Percentiles rank a stretch among this genome's conserved stretches.
These are phyloP conservation scores for Chelonus insularis DNA, from an alignment of 1,140 invertebrate species.

Conservation along the genomic window DNA sequence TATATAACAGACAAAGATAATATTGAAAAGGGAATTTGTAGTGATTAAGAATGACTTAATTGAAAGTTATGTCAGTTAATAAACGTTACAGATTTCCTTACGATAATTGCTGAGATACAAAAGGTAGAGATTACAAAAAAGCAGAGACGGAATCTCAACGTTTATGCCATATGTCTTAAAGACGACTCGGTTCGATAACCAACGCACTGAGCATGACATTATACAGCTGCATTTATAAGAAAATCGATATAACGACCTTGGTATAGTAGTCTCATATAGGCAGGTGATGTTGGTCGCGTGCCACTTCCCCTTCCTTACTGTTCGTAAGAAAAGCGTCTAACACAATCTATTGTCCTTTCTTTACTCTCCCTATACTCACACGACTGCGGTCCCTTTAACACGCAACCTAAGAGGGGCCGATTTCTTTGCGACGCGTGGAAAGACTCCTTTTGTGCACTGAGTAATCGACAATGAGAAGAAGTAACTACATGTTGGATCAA, in stretches of 20 bases:
- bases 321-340: conserved; percentile 54
- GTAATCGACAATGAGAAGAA: too few species aligned
- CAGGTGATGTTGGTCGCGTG: conserved; percentile 61
- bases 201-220: conserved; percentile 39
- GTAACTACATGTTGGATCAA: too few species aligned
- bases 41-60: too few species aligned
- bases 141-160: conserved; percentile 48
- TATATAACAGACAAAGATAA: too few species aligned
- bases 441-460: neutral
- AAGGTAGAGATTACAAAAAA: conserved; percentile 23
- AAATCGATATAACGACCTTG: conserved; percentile 38
- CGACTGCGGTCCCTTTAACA: conserved; percentile 40
- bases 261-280: conserved; percentile 25
- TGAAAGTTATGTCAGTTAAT: neutral
- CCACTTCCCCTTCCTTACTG: conserved; percentile 43
- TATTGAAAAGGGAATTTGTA: too few species aligned
- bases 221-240: conserved; percentile 50
- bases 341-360: conserved; percentile 54
- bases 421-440: neutral
- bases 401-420: neutral
- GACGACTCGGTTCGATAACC: conserved; percentile 48
- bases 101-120: neutral
- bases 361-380: conserved; percentile 43
- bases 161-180: conserved; percentile 47
- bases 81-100: conserved; percentile 7